Evolutionary conservation across 2,797 vertebrate species (phyloP).

Genomic region (Manis crassicaudata): DNA sequence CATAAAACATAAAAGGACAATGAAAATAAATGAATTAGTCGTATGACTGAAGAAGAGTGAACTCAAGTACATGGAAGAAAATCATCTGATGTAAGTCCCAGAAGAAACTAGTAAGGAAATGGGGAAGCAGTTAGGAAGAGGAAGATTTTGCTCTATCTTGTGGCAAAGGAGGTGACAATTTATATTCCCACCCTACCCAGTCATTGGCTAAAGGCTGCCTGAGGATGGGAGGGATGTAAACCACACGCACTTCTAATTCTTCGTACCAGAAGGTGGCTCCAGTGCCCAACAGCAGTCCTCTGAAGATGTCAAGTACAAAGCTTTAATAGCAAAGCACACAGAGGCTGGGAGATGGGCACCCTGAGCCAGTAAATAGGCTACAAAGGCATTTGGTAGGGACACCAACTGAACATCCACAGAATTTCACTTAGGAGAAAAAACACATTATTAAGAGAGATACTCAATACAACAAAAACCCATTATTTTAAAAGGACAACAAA

Average conservation of each 20-base stretch:
- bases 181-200: rapidly evolving
- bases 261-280: not conserved
- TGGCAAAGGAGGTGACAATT: not conserved
- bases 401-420: not conserved
- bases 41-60: not conserved
- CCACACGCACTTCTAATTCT: not conserved
- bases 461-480: not conserved
- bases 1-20: not conserved
- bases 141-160: not conserved
- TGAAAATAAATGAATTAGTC: not conserved
- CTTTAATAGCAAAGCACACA: not conserved
- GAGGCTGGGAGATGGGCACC: not conserved
- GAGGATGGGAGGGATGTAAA: not conserved
- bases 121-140: not conserved
- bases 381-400: not conserved
- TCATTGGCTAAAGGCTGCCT: not conserved
- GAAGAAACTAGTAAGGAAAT: no score
- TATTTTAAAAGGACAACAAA: not conserved
- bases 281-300: not conserved
- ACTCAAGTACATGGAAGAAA: not conserved
- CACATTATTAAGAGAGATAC: not conserved
- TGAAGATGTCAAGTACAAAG: not conserved
- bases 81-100: not conserved
- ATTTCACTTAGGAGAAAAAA: not conserved
- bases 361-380: not conserved